Base-by-base conservation (phyloP, 2,888 invertebrate species). In the Caenorhabditis sp. region DNA sequence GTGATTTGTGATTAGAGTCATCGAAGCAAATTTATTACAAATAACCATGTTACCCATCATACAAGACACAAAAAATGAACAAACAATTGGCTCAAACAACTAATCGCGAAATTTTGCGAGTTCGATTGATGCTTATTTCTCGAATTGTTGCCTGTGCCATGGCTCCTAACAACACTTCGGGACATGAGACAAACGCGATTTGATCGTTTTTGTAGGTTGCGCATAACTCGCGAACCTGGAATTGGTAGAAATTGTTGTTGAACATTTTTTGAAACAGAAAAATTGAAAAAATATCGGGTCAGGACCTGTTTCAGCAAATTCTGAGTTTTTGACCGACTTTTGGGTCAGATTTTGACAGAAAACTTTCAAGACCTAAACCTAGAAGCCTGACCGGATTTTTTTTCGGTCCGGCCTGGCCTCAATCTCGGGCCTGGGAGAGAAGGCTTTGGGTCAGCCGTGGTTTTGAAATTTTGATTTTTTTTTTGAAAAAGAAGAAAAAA, bases 131-230 rank as follows among this genome's bases (percentile, higher is more conserved):
- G 43, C 73, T 79, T 58, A 86, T 87, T 67, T 88, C 87, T 23
- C 88, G 79, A 24, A 87, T 86, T 5, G 87, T 87, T 10, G 87
- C 87, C 67, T 87, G 86, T 8, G 87, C 88, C 88, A 87, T 87
- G 1, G 85, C 87, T 3, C 87, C 87, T 6, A 87, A 76, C 1
- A 87, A 66, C 8, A 88, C 87, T 65, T 86, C 88, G 1, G 87
- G 87, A 36, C 85, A 85, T 6, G 84, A 82, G 58, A 87, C 88
- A 74, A 87, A 87, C 2, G 84, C 86, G 64, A 82, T 77, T 62
- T 87, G 83, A 23, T 62, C n/a, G 69, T 87, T 87, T 57, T 68
- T 66, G 70, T 79, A 81, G n/a, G 66, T 62, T 17, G 73, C 70
- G 61, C 88, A 87, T n/a, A 87, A 69, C 8, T 68, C 59, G 8